These are phyloP conservation scores for Hanleya hanleyi DNA, from an alignment of 2,888 invertebrate species.

Conservation along the genomic window DNA sequence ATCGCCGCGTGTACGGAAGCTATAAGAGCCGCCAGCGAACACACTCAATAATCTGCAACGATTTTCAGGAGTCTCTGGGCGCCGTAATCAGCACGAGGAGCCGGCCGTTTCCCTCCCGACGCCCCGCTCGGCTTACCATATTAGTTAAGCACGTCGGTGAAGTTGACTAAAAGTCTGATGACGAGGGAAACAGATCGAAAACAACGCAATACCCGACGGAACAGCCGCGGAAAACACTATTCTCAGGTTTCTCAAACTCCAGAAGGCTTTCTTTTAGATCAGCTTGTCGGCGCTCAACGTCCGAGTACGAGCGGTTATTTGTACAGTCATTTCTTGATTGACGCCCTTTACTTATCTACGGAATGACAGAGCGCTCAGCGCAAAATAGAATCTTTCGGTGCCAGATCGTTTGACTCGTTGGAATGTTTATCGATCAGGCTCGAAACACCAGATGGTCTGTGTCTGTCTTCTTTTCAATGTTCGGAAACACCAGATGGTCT, in stretches of 20 bases:
- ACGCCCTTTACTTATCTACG: too few relatives aligned
- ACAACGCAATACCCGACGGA: background rate
- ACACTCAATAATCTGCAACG: slow-evolving; percentile 4
- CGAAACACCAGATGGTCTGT: too few relatives aligned
- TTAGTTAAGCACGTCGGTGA: background rate
- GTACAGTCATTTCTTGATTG: too few relatives aligned
- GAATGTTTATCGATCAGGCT: too few relatives aligned
- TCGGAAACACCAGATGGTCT: too few relatives aligned
- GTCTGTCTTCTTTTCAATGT: too few relatives aligned
- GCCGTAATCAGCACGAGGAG: background rate
- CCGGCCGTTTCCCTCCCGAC: background rate
- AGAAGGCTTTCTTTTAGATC: too few relatives aligned
- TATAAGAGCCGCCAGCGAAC: background rate
- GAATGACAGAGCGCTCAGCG: too few relatives aligned
- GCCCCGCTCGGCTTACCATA: slow-evolving; percentile 1
- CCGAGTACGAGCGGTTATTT: too few relatives aligned
- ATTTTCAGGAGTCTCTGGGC: slow-evolving; percentile 1
- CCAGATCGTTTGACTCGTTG: too few relatives aligned
- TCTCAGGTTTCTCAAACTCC: background rate
- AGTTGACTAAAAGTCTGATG: background rate
- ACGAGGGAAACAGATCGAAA: slow-evolving; percentile 9
- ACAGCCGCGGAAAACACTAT: background rate
- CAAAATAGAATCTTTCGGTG: too few relatives aligned
- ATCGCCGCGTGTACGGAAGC: slow-evolving; percentile 6
- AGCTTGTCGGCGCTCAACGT: too few relatives aligned